Evolutionary conservation across 2,797 vertebrate genomes (phyloP).

Genomic region (Mus minutoides): DNA sequence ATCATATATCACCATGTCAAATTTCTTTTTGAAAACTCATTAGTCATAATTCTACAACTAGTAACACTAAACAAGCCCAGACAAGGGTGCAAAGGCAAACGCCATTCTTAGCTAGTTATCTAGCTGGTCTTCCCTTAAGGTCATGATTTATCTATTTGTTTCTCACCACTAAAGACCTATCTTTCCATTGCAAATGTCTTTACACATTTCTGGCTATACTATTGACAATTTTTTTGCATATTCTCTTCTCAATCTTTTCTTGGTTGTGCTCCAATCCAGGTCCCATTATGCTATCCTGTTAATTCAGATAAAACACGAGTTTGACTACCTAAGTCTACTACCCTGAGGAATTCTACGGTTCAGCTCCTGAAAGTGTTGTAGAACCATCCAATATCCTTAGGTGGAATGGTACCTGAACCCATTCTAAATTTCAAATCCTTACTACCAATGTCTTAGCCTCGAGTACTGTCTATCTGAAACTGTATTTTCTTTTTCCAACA

Average conservation of each 20-base stretch:
- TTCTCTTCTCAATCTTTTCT: not conserved
- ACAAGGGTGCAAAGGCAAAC: not conserved
- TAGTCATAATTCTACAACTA: not conserved
- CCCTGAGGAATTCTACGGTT: not conserved
- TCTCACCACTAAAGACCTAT: not conserved
- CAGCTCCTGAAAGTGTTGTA: not conserved
- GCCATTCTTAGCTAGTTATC: not conserved
- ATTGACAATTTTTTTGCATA: not conserved
- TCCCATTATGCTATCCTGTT: not conserved
- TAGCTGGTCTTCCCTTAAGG: not conserved
- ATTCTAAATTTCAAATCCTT: not conserved
- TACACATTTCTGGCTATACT: not conserved
- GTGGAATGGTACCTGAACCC: not conserved
- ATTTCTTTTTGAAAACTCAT: slow-evolving; percentile 47
- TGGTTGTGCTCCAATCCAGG: not conserved
- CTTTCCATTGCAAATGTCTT: not conserved
- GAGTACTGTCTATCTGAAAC: not conserved
- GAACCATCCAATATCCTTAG: not conserved
- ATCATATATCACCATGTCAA: not conserved
- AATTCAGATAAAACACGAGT: slow-evolving; percentile 26
- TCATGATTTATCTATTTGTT: not conserved
- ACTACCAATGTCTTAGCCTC: not conserved
- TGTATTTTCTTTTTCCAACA: not conserved
- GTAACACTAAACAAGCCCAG: not conserved
- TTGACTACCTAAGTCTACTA: slow-evolving; percentile 1